Evolutionary conservation across 37 sponge, comb jelly and placozoan species (phyloP).

Genomic region (Spongilla lacustris): DNA sequence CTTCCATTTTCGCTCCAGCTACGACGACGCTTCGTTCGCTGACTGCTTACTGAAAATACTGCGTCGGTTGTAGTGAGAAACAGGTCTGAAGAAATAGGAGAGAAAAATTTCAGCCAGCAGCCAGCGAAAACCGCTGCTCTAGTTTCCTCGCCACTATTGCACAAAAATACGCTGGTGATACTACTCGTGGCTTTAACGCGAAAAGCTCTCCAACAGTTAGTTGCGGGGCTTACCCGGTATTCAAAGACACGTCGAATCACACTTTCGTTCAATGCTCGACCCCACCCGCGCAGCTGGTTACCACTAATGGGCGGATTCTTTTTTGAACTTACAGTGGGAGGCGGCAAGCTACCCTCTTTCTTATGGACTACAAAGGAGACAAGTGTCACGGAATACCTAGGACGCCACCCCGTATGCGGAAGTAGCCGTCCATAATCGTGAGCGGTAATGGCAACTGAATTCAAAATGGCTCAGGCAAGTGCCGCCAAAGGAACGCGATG

Average conservation of each 20-base stretch:
- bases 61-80: not conserved
- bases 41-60: not conserved
- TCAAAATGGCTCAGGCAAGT: slow-evolving; percentile 28
- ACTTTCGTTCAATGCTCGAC: slow-evolving; percentile 1
- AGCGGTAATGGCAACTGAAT: slow-evolving; percentile 6
- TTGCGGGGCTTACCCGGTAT: not conserved
- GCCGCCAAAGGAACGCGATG: not conserved
- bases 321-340: slow-evolving; percentile 1
- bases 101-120: not conserved
- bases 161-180: no score
- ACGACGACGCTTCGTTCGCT: not conserved
- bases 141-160: not conserved
- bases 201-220: not conserved
- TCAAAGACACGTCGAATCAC: not conserved
- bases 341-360: not conserved
- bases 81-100: not conserved
- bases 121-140: not conserved
- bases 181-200: not conserved
- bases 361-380: no score
- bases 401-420: slow-evolving; percentile 13
- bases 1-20: not conserved
- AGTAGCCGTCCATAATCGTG: slow-evolving; percentile 9
- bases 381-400: not conserved
- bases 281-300: slow-evolving; percentile 1
- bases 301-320: not conserved